Evolutionary conservation across 2,888 invertebrate species (phyloP).

Genomic region (Cheiracanthium punctorium): DNA sequence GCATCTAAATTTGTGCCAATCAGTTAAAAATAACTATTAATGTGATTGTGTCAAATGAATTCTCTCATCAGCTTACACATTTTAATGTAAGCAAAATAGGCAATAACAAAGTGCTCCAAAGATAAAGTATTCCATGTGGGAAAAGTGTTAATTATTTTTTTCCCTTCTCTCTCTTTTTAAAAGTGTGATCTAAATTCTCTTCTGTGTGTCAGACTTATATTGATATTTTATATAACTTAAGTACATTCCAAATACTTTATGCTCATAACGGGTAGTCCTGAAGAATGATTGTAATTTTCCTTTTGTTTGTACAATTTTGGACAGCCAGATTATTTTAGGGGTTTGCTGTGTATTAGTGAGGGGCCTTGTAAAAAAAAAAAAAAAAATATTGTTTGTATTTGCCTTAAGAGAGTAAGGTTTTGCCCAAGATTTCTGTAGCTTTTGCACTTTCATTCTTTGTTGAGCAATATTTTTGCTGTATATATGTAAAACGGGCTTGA

Average conservation of each 20-base stretch:
- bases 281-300: neutral
- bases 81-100: neutral
- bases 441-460: conserved; percentile 57
- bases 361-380: conserved; percentile 60
- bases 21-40: too few relatives aligned
- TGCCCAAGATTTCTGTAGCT: conserved; percentile 41
- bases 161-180: too few relatives aligned
- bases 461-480: conserved; percentile 52
- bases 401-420: conserved; percentile 57
- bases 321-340: conserved; percentile 13
- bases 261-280: conserved; percentile 56
- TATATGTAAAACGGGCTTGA: conserved; percentile 33
- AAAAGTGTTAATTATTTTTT: neutral
- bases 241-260: conserved; percentile 27
- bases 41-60: too few relatives aligned
- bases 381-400: conserved; percentile 49
- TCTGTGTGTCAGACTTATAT: neutral
- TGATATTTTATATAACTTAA: neutral
- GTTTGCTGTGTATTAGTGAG: conserved; percentile 26
- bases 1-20: too few relatives aligned
- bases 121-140: neutral
- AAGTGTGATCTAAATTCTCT: neutral
- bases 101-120: conserved; percentile 1
- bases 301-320: conserved; percentile 13
- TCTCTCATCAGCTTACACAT: too few relatives aligned